A percentile compares a stretch with the other conserved stretches of the same genome.
Evolutionary conservation across 2,113 vertebrate species (phyloP).

Genomic region (Oncorhynchus clarkii): DNA sequence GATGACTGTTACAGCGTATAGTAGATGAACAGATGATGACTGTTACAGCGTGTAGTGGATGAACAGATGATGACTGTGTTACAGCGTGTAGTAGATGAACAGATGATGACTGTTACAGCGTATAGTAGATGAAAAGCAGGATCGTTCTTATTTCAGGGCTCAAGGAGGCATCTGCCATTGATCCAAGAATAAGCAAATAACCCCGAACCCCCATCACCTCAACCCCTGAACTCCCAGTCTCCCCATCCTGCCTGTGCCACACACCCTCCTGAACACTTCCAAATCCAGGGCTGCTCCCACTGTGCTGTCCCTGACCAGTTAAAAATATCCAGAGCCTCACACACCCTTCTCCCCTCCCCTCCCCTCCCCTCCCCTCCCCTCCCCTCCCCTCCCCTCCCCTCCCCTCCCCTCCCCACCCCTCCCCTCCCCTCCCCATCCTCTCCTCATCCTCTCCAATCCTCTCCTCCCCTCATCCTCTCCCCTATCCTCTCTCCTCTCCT

Average conservation of each 20-base stretch:
- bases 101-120: too few species aligned
- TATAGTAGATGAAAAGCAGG: not conserved
- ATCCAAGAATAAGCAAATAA: not conserved
- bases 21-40: too few species aligned
- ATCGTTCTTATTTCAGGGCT: not conserved
- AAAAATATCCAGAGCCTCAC: conserved; percentile 25
- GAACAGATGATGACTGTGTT: too few species aligned
- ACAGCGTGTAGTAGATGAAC: too few species aligned
- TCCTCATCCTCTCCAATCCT: too few species aligned
- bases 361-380: accelerated
- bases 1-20: too few species aligned
- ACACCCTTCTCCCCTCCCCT: not conserved
- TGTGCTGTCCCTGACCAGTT: conserved; percentile 38
- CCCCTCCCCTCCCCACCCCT: not conserved
- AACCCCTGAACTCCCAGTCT: conserved; percentile 6
- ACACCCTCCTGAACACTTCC: conserved; percentile 26
- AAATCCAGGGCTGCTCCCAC: conserved; percentile 49
- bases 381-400: not conserved
- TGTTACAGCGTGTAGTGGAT: too few species aligned
- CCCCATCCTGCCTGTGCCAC: not conserved
- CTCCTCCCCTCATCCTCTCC: not conserved
- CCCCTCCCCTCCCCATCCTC: not conserved
- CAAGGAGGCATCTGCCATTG: not conserved
- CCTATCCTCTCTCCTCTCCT: too few species aligned
- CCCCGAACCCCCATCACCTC: conserved; percentile 12